phyloP scores from a whole-genome alignment of 2,888 invertebrate genomes.

The Heliconius sara region DNA sequence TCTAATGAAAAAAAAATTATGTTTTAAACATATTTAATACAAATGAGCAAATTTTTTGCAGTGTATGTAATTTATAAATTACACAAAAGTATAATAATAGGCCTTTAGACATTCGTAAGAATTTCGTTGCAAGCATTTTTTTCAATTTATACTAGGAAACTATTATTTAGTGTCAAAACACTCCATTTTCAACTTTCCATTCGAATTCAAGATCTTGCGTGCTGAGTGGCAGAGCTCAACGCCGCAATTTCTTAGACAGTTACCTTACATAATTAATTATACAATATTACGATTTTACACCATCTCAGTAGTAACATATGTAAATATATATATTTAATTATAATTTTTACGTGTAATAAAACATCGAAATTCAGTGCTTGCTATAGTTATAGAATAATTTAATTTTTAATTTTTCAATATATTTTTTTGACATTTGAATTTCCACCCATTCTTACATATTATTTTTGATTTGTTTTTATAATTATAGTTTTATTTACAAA shows the following conservation, averaged over 20 bases:
- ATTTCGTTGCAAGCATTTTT: constrained; percentile 40
- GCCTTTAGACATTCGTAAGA: constrained; percentile 29
- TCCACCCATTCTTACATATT: constrained; percentile 43
- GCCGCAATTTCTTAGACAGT: neutral
- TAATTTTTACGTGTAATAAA: constrained; percentile 76
- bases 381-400: constrained; percentile 70
- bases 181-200: neutral
- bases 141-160: constrained; percentile 11
- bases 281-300: constrained; percentile 12
- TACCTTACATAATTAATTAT: neutral
- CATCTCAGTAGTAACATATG: constrained; percentile 63
- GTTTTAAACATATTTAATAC: neutral
- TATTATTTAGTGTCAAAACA: too few relatives aligned
- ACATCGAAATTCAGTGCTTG: constrained; percentile 82
- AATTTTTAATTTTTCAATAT: constrained; percentile 50
- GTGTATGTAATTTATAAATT: neutral
- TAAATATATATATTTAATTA: constrained; percentile 66
- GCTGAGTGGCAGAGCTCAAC: neutral
- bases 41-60: constrained; percentile 11
- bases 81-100: constrained; percentile 15
- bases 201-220: neutral
- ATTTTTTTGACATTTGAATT: constrained; percentile 49
- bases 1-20: neutral
- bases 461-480: neutral
- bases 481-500: constrained; percentile 3